A percentile compares a stretch with the other conserved stretches of the same genome.
Conservation (phyloP, 53 echinoderm and acorn worm genomes). For the Echinarachnius parma region DNA sequence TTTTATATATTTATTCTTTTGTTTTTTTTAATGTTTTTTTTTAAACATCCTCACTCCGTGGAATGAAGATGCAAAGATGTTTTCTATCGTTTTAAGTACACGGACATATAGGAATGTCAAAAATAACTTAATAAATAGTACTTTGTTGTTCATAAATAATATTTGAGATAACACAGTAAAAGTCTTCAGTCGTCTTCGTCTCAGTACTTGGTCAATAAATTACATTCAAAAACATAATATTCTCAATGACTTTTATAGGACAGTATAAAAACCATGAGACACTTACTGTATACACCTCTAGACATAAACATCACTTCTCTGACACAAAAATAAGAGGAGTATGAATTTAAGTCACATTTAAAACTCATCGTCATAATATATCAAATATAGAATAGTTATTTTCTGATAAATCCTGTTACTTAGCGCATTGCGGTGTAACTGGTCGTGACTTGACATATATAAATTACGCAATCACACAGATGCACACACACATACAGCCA, state of each 20-base stretch:
- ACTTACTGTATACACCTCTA: no score
- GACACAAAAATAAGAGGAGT: no score
- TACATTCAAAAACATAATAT: slow-evolving; percentile 36
- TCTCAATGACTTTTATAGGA: no score
- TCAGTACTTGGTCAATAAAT: slow-evolving; percentile 41
- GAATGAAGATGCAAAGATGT: no score
- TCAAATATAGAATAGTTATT: slow-evolving; percentile 44
- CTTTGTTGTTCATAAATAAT: slow-evolving; percentile 49
- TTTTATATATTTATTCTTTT: no score
- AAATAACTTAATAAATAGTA: slow-evolving; percentile 47
- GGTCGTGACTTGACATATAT: slow-evolving; percentile 19
- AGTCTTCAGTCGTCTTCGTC: slow-evolving; percentile 15
- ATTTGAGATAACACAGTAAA: neutral
- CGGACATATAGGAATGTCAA: slow-evolving; percentile 50
- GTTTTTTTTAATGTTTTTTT: no score
- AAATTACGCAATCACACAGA: slow-evolving; percentile 11
- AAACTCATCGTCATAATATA: slow-evolving; percentile 49
- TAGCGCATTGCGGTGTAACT: no score
- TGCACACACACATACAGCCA: neutral
- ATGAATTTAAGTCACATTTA: slow-evolving; percentile 30
- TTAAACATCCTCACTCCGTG: no score
- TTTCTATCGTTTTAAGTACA: no score
- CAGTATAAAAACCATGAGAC: no score
- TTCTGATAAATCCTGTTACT: no score
- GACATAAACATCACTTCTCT: no score